phyloP scores from a whole-genome alignment of 2,113 vertebrate genomes.

The Himantopus leucocephalus region DNA sequence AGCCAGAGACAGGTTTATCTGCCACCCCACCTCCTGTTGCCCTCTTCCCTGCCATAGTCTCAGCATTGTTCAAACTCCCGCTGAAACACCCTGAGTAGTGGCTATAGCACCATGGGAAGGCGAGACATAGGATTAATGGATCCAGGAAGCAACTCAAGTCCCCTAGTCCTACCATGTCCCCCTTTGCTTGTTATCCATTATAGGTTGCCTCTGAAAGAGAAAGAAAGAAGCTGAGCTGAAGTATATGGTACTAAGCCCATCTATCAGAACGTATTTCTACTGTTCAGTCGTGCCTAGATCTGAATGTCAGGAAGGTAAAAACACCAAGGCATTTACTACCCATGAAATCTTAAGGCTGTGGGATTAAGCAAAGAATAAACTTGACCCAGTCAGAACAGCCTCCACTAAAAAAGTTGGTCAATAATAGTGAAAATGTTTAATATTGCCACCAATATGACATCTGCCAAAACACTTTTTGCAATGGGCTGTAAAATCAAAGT shows the following conservation, averaged over 20 bases:
- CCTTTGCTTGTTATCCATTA: background rate
- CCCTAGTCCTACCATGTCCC: background rate
- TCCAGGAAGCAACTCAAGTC: background rate
- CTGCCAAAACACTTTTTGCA: background rate
- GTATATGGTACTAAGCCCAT: background rate
- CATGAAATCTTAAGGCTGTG: background rate
- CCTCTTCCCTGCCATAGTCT: background rate
- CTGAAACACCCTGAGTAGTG: background rate
- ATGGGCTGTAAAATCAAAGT: background rate
- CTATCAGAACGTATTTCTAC: background rate
- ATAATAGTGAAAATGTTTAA: background rate
- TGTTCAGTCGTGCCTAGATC: background rate
- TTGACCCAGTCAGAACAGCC: background rate
- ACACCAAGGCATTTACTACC: background rate
- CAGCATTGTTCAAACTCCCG: fast-evolving
- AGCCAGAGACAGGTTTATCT: background rate
- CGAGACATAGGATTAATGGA: background rate
- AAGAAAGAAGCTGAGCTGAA: background rate
- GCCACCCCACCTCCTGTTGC: background rate
- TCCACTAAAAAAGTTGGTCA: background rate
- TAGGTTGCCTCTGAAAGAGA: background rate
- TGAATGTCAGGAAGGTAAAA: background rate
- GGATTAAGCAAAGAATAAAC: background rate
- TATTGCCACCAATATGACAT: background rate
- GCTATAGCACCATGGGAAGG: fast-evolving